Evolutionary conservation across 2,797 vertebrate genomes (phyloP), one percentile per base, ranked within the genome.

Genomic region (Chelmon rostratus): DNA sequence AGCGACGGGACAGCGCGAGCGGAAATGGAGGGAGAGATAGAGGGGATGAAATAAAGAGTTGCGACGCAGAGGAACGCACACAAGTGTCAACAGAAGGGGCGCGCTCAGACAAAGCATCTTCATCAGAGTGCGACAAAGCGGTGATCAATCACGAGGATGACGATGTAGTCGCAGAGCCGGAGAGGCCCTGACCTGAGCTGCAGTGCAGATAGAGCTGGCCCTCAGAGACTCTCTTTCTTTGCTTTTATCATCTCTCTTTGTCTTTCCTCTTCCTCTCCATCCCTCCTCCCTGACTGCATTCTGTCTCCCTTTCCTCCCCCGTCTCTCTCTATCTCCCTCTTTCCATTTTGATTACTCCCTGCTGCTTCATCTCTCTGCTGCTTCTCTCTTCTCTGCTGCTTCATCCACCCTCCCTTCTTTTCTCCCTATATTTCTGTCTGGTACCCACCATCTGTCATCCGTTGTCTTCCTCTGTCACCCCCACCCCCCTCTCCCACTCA

Each of bases 361-460:
- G 59, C 80, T 16, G 50, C 79, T 75, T 81, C 76, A 69, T 83
- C 80, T 79, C 69, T 73, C 78, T 73, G 16, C 28, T 31, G 28
- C 28, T 31, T 31, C 28, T 25, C 52, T 21, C 38, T 44, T 79
- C 69, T 73, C 78, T 73, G 16, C 28, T 31, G 28, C 28, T 31
- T 31, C 28, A 4, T 31, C 74, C 49, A 38, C 33, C 37, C 23
- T 31, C 21, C 47, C 62, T 53, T 35, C 35, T 71, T 87, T 85
- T 88, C 85, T 82, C 70, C 73, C 84, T 91, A 87, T 87, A 90
- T 89, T 84, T 91, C 85, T 90, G 76, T 90, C 87, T 88, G 68
- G 61, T 91, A 79, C 61, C 81, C 79, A 75, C 90, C 90, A 93
- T 92, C 91, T 92, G 88, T 93, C 92, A 91, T 93, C 82, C 47